phyloP scores from a whole-genome alignment of 2,113 vertebrate species.

The Numenius arquata region DNA sequence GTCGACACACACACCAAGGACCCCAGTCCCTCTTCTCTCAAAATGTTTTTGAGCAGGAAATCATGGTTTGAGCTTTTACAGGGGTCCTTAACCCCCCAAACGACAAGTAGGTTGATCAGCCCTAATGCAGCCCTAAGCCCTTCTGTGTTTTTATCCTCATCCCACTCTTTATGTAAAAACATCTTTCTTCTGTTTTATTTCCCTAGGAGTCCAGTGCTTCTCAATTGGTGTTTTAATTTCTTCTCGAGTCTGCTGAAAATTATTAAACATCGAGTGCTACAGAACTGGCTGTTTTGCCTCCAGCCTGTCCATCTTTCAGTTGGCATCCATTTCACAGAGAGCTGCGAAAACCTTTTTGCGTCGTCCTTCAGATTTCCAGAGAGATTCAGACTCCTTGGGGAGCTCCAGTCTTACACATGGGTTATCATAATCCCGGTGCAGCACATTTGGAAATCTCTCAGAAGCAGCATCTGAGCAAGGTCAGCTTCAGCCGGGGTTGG shows the following conservation, averaged over 20 bases:
- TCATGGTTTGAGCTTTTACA: background rate
- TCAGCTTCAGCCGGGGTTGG: background rate
- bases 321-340: background rate
- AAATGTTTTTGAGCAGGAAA: background rate
- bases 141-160: background rate
- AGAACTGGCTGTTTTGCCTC: background rate
- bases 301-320: background rate
- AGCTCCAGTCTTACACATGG: background rate
- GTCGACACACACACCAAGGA: rapidly evolving
- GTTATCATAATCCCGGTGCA: background rate
- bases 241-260: background rate
- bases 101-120: background rate
- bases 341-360: background rate
- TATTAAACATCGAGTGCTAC: background rate
- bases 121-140: background rate
- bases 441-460: background rate
- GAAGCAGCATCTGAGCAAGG: background rate
- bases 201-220: background rate
- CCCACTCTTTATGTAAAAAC: background rate
- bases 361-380: background rate
- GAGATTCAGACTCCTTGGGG: background rate
- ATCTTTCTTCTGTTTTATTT: background rate
- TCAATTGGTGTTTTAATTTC: background rate
- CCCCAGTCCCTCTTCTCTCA: background rate
- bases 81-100: background rate